A percentile compares a stretch with the other conserved stretches of the same genome.
phyloP scores from a whole-genome alignment of 2,888 invertebrate genomes.

The Cheilosia impressa region DNA sequence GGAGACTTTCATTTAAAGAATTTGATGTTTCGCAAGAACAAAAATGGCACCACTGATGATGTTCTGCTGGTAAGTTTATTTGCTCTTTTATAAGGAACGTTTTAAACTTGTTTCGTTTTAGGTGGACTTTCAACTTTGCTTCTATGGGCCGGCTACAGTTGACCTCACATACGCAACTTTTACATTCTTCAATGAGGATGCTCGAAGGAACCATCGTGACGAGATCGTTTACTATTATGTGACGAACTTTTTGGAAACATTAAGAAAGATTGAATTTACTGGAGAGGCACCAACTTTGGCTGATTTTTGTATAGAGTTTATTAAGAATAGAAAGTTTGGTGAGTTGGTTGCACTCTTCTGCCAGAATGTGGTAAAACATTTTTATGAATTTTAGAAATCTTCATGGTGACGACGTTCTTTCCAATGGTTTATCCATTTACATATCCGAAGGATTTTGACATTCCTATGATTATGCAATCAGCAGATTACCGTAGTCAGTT shows the following conservation, averaged over 20 bases:
- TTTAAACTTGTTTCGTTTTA: background rate
- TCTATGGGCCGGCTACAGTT: conserved; percentile 44
- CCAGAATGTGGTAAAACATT: background rate
- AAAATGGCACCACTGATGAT: conserved; percentile 22
- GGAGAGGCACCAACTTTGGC: conserved; percentile 42
- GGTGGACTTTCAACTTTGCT: conserved; percentile 54
- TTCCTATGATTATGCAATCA: conserved; percentile 31
- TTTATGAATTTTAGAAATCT: conserved; percentile 36
- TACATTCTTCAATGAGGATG: conserved; percentile 30
- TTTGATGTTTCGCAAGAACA: conserved; percentile 44
- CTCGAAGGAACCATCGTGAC: conserved; percentile 47
- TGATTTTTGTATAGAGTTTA: background rate
- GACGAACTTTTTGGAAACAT: conserved; percentile 46
- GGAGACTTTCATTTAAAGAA: conserved; percentile 55
- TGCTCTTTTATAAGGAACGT: no score
- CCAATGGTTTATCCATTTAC: conserved; percentile 40
- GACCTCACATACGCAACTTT: conserved; percentile 34
- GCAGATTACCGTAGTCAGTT: conserved; percentile 37
- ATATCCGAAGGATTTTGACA: conserved; percentile 25
- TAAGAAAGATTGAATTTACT: conserved; percentile 18
- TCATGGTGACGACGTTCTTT: conserved; percentile 43
- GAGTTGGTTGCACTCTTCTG: background rate
- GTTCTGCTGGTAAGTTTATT: conserved; percentile 40
- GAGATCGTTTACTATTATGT: conserved; percentile 52
- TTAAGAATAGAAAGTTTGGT: conserved; percentile 25